Percentiles rank a stretch among this genome's conserved stretches.
phyloP scores from a whole-genome alignment of 2,797 vertebrate genomes.

The Allobates femoralis region DNA sequence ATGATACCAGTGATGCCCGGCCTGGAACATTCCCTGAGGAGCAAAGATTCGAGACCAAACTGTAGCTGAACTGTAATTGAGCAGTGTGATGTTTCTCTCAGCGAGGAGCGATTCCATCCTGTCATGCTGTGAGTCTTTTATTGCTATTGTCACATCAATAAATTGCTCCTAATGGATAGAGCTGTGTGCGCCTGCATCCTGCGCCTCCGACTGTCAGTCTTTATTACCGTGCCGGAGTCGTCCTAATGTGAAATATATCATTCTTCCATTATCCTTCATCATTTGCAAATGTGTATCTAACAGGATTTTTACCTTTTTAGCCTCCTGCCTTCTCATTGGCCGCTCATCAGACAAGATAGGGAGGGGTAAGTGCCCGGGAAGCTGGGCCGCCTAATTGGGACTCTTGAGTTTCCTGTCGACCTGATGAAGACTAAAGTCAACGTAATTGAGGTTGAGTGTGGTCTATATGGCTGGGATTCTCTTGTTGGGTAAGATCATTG shows the following conservation, averaged over 20 bases:
- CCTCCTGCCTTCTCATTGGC: neutral
- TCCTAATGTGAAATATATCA: neutral
- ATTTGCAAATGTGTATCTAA: neutral
- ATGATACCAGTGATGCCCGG: neutral
- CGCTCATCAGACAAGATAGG: neutral
- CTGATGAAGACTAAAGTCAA: slow-evolving; percentile 6
- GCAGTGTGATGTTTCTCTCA: neutral
- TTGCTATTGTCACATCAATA: slow-evolving; percentile 45
- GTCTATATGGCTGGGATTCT: neutral
- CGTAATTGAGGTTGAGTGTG: neutral
- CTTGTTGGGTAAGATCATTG: neutral
- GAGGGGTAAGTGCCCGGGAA: neutral
- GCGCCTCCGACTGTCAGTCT: slow-evolving; percentile 23
- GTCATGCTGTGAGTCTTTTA: slow-evolving; percentile 33
- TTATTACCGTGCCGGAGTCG: slow-evolving; percentile 19
- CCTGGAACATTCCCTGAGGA: neutral
- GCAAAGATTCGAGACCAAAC: neutral
- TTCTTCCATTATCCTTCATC: neutral
- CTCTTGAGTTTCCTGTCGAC: neutral
- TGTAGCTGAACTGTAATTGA: neutral
- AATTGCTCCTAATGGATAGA: slow-evolving; percentile 42
- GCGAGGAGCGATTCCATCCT: neutral
- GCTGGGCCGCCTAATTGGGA: neutral
- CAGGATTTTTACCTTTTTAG: neutral
- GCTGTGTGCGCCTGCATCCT: neutral